Conservation (phyloP, 2,888 invertebrate species). For the Lasioglossum calceatum region DNA sequence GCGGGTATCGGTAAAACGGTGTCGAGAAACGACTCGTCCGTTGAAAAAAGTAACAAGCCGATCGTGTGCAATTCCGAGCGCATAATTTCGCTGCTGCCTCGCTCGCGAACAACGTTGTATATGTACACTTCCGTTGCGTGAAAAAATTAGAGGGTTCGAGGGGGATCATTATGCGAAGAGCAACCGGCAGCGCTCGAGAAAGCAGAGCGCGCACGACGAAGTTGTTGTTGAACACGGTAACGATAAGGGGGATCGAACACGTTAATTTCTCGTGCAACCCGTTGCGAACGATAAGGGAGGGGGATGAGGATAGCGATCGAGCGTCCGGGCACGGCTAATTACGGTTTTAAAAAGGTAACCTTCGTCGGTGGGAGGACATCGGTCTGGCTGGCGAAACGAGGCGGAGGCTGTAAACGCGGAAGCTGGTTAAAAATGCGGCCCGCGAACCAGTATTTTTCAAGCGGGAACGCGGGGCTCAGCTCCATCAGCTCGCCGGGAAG, state of each 20-base stretch:
- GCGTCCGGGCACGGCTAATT: not conserved
- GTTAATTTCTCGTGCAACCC: not conserved
- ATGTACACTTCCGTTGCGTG: not conserved
- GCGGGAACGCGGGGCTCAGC: not conserved
- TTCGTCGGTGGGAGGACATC: not conserved
- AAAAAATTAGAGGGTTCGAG: not conserved
- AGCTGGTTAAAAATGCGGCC: constrained; percentile 17
- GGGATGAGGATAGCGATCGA: not conserved
- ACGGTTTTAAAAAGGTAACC: not conserved
- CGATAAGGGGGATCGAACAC: not conserved
- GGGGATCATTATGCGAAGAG: not conserved
- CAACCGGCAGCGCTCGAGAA: not conserved
- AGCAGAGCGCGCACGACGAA: not conserved
- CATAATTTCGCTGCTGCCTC: not conserved
- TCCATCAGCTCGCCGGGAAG: constrained; percentile 5
- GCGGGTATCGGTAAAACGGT: not conserved
- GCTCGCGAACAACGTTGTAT: not conserved
- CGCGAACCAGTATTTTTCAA: constrained; percentile 14
- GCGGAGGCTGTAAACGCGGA: not conserved
- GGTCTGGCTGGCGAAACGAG: not conserved
- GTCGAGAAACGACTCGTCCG: not conserved
- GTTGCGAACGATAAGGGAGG: not conserved
- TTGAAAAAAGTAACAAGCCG: not conserved
- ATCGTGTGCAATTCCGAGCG: not conserved
- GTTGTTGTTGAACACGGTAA: not conserved